A percentile compares a stretch with the other conserved stretches of the same genome.
These are phyloP conservation scores for Cryptops parisi DNA, from an alignment of 2,888 invertebrate genomes.

Conservation along the genomic window DNA sequence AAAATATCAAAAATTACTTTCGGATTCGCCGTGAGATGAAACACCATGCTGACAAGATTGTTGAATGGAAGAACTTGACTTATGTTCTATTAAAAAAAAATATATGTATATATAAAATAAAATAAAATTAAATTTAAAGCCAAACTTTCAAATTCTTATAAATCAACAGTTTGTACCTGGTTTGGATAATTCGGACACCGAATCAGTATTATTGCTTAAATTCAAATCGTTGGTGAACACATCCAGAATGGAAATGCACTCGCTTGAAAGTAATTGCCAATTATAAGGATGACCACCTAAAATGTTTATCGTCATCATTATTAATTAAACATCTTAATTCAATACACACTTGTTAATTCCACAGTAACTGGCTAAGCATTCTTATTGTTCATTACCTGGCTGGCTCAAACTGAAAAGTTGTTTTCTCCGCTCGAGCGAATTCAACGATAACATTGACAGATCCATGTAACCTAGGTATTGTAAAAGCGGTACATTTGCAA, in stretches of 20 bases:
- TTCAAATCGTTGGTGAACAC: conserved; percentile 39
- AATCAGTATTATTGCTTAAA: background rate
- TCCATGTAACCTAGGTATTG: conserved; percentile 63
- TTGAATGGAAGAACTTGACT: too few relatives aligned
- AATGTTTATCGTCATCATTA: too few relatives aligned
- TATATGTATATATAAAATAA: background rate
- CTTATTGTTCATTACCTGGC: conserved; percentile 39
- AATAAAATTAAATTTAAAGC: background rate
- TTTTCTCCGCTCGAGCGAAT: conserved; percentile 43
- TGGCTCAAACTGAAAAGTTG: conserved; percentile 57
- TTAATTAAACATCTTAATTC: too few relatives aligned
- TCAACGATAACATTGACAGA: conserved; percentile 49
- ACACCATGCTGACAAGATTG: too few relatives aligned
- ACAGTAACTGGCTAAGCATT: too few relatives aligned
- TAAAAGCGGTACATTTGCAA: conserved; percentile 47
- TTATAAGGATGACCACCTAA: conserved; percentile 66
- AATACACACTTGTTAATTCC: too few relatives aligned
- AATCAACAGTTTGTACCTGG: too few relatives aligned
- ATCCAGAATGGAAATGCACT: conserved; percentile 46
- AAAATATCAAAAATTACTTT: too few relatives aligned
- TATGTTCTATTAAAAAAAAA: background rate
- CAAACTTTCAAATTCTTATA: background rate
- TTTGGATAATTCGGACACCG: too few relatives aligned
- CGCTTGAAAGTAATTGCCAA: conserved; percentile 58
- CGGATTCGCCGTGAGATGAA: too few relatives aligned